phyloP scores from a whole-genome alignment of 2,797 vertebrate genomes.

The Anas acuta region DNA sequence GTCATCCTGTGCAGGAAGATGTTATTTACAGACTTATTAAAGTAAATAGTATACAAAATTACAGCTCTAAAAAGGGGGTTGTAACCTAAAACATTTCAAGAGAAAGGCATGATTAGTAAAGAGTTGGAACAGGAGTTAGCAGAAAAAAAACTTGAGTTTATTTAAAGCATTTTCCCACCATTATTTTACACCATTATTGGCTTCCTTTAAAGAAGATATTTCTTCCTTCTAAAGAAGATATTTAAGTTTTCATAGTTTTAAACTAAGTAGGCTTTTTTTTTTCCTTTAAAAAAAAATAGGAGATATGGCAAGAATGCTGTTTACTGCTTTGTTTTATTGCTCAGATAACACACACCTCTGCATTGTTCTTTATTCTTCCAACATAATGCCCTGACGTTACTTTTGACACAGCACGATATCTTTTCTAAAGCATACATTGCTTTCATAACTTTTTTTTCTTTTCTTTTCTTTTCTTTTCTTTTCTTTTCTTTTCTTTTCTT shows the following conservation, averaged over 20 bases:
- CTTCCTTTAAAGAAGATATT: background rate
- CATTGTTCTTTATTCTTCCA: background rate
- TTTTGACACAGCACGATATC: background rate
- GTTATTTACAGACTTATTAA: constrained; percentile 24
- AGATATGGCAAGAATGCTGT: background rate
- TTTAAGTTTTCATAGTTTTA: background rate
- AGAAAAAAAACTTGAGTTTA: background rate
- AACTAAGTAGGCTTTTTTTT: background rate
- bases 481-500: too few relatives aligned
- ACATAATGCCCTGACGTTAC: background rate
- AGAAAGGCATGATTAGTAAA: background rate
- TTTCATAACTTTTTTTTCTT: too few relatives aligned
- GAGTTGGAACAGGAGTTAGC: background rate
- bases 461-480: too few relatives aligned
- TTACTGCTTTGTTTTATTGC: background rate
- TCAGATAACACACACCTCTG: background rate
- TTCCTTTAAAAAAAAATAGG: background rate
- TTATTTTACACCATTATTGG: background rate
- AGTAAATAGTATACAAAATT: background rate
- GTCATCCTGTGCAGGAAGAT: background rate
- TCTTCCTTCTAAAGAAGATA: too few relatives aligned
- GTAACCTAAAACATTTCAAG: background rate
- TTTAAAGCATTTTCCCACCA: background rate
- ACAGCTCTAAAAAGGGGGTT: background rate
- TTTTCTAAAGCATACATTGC: background rate